These are phyloP conservation scores for Hemithea aestivaria DNA, from an alignment of 2,888 invertebrate genomes.

Conservation along the genomic window DNA sequence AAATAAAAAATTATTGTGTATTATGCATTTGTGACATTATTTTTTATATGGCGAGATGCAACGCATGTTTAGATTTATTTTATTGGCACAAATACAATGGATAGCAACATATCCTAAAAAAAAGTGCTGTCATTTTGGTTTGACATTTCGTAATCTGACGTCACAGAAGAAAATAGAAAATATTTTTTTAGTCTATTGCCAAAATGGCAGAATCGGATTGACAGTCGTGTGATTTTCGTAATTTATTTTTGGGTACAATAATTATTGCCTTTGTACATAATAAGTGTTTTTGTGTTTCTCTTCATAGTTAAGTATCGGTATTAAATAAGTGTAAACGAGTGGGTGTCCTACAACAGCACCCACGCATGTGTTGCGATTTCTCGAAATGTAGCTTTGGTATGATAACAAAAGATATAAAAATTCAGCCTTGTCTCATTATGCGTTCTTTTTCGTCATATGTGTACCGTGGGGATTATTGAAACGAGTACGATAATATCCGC, in stretches of 20 bases:
- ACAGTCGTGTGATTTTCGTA: constrained; percentile 71
- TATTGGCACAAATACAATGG: too few species aligned
- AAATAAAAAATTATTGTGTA: too few species aligned
- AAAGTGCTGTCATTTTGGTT: too few species aligned
- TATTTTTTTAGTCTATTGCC: constrained; percentile 48
- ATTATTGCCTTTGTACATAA: constrained; percentile 50
- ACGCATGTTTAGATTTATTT: too few species aligned
- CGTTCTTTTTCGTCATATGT: constrained; percentile 61
- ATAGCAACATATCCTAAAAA: too few species aligned
- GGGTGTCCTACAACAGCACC: constrained; percentile 3
- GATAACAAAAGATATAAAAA: constrained; percentile 79
- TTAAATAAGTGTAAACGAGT: constrained; percentile 23
- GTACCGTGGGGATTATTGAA: constrained; percentile 54
- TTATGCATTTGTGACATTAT: too few species aligned
- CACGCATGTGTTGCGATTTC: constrained; percentile 54
- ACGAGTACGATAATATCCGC: constrained; percentile 48
- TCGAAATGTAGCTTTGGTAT: constrained; percentile 65
- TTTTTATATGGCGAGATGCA: too few species aligned
- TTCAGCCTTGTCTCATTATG: constrained; percentile 57
- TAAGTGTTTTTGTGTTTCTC: constrained; percentile 38
- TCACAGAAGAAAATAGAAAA: constrained; percentile 18
- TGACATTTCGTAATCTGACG: constrained; percentile 9
- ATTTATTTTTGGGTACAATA: constrained; percentile 68
- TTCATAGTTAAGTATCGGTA: constrained; percentile 29
- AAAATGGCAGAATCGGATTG: constrained; percentile 75